phyloP scores from a whole-genome alignment of 1,140 invertebrate genomes.

The Bombus pyrosoma region DNA sequence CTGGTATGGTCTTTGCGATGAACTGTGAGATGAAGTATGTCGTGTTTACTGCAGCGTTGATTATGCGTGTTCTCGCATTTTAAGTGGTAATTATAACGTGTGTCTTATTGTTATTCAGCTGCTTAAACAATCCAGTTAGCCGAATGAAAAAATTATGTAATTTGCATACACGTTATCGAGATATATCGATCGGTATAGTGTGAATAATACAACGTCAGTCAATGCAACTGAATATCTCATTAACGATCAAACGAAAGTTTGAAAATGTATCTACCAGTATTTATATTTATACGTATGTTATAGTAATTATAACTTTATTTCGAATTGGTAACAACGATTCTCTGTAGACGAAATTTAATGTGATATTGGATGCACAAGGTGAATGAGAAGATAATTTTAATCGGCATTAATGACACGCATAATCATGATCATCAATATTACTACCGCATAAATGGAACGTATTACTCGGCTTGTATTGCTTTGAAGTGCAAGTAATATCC shows the following conservation, averaged over 20 bases:
- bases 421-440: constrained; percentile 15
- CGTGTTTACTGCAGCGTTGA: background rate
- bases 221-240: background rate
- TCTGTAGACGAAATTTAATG: background rate
- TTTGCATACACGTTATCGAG: background rate
- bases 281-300: background rate
- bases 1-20: background rate
- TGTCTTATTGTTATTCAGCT: background rate
- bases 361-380: background rate
- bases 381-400: constrained; percentile 48
- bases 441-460: background rate
- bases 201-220: background rate
- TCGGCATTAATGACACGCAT: constrained; percentile 52
- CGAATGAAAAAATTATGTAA: background rate
- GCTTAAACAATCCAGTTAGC: background rate
- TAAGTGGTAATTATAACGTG: constrained; percentile 3
- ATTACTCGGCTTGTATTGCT: constrained; percentile 2
- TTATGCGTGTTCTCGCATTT: too few species aligned
- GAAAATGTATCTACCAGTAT: background rate
- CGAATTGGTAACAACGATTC: too few species aligned
- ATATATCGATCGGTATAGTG: background rate
- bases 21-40: background rate
- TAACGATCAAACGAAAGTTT: background rate
- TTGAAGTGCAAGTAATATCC: constrained; percentile 52
- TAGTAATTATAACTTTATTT: background rate